These are phyloP conservation scores for Sclerodermus sp. DNA, from an alignment of 2,888 invertebrate species.

Conservation along the genomic window DNA sequence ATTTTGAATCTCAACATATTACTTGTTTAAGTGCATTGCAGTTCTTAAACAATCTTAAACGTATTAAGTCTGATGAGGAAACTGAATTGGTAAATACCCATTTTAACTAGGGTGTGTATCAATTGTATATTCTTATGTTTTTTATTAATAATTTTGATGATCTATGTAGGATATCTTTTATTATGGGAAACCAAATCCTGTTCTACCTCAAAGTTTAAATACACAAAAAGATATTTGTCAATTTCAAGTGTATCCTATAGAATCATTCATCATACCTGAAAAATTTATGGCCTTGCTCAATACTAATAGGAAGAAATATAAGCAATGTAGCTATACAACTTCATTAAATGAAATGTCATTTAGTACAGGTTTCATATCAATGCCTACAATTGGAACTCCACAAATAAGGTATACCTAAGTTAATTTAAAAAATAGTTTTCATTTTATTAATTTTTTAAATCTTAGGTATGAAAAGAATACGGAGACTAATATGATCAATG, in stretches of 20 bases:
- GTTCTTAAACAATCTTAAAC: slow-evolving; percentile 43
- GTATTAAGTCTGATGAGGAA: slow-evolving; percentile 21
- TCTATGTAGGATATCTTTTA: slow-evolving; percentile 40
- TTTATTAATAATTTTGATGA: slow-evolving; percentile 1
- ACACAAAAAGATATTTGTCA: slow-evolving; percentile 7
- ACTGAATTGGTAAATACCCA: slow-evolving; percentile 39
- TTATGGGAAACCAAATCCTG: slow-evolving; percentile 40
- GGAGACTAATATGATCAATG: neutral
- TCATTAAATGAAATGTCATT: slow-evolving; percentile 30
- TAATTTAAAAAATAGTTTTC: neutral
- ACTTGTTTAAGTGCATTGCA: slow-evolving; percentile 26
- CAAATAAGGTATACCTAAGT: slow-evolving; percentile 24
- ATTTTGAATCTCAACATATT: slow-evolving; percentile 18
- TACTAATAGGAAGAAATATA: slow-evolving; percentile 19
- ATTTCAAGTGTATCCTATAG: slow-evolving; percentile 47
- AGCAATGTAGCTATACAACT: slow-evolving; percentile 15
- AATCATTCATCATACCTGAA: slow-evolving; percentile 40
- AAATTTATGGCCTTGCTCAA: slow-evolving; percentile 41
- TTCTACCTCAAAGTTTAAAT: slow-evolving; percentile 17
- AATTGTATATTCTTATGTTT: neutral
- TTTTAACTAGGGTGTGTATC: neutral
- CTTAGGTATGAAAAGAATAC: too few relatives aligned
- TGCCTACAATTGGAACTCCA: slow-evolving; percentile 21
- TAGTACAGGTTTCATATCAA: slow-evolving; percentile 26
- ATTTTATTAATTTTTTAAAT: neutral